These are phyloP conservation scores for Drosophila sulfurigaster DNA, from an alignment of 1,140 invertebrate species.

Conservation along the genomic window DNA sequence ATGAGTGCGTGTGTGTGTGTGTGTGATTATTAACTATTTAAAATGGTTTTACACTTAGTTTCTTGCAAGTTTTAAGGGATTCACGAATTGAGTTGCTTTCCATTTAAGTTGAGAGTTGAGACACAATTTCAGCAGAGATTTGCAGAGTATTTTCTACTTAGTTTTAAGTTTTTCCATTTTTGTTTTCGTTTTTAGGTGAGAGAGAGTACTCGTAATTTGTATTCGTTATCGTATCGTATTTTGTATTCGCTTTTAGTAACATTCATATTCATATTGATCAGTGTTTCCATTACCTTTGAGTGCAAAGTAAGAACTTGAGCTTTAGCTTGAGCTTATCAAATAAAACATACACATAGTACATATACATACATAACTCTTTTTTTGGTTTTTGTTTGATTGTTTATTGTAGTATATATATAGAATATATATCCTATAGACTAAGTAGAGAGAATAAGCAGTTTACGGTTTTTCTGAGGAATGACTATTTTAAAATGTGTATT, in stretches of 20 bases:
- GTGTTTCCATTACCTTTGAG: conserved; percentile 35
- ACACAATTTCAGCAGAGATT: conserved; percentile 38
- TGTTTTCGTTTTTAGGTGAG: too few species aligned
- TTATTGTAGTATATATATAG: conserved; percentile 10
- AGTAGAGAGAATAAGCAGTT: neutral
- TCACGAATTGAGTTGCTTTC: conserved; percentile 11
- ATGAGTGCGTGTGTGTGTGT: conserved; percentile 35
- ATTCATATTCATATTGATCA: conserved; percentile 45
- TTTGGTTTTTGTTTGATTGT: neutral
- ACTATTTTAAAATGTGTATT: conserved; percentile 15
- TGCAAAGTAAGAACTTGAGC: conserved; percentile 45
- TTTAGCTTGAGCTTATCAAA: conserved; percentile 38
- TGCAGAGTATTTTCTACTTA: conserved; percentile 29
- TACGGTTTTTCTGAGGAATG: neutral
- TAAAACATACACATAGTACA: conserved; percentile 10
- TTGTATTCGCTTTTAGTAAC: conserved; percentile 44
- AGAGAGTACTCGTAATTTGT: conserved; percentile 25
- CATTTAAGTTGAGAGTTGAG: conserved; percentile 9
- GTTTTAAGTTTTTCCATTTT: conserved; percentile 17
- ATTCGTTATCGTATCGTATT: conserved; percentile 11
- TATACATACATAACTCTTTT: neutral
- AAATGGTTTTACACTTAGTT: conserved; percentile 51
- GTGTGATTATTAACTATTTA: conserved; percentile 33
- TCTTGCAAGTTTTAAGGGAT: conserved; percentile 12
- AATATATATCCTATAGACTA: conserved; percentile 11